A percentile compares a stretch with the other conserved stretches of the same genome.
These are phyloP conservation scores for Empidonax traillii DNA, from an alignment of 2,113 vertebrate species.

Conservation along the genomic window DNA sequence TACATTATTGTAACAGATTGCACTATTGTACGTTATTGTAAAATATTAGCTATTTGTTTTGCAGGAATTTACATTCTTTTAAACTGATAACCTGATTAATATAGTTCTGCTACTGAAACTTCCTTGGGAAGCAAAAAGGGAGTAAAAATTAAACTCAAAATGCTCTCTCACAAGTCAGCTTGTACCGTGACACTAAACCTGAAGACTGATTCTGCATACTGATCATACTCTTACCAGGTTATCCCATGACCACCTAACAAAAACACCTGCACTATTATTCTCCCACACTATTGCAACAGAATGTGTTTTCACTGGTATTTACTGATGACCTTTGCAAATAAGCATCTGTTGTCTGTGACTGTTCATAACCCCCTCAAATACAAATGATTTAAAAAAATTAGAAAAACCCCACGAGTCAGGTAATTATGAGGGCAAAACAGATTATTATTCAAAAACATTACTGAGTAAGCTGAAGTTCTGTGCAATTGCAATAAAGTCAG, in stretches of 20 bases:
- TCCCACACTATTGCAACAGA: background rate
- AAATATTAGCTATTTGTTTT: background rate
- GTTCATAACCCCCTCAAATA: background rate
- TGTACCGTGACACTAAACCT: background rate
- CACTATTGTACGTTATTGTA: background rate
- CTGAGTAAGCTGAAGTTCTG: background rate
- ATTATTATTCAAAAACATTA: background rate
- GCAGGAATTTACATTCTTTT: background rate
- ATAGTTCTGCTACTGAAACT: background rate
- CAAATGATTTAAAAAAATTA: background rate
- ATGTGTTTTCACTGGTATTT: background rate
- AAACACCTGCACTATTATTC: background rate
- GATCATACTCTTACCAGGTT: background rate
- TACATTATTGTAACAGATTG: background rate
- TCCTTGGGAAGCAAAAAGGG: background rate
- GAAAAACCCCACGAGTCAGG: background rate
- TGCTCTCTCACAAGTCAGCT: background rate
- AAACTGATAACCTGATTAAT: background rate
- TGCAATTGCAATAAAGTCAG: background rate
- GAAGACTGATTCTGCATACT: background rate
- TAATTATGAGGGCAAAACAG: background rate
- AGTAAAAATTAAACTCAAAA: background rate
- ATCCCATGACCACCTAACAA: background rate
- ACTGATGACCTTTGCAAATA: background rate
- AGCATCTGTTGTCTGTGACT: background rate